Base-by-base conservation (phyloP, 2,888 invertebrate genomes). In the Chalcosyrphus nemorum region DNA sequence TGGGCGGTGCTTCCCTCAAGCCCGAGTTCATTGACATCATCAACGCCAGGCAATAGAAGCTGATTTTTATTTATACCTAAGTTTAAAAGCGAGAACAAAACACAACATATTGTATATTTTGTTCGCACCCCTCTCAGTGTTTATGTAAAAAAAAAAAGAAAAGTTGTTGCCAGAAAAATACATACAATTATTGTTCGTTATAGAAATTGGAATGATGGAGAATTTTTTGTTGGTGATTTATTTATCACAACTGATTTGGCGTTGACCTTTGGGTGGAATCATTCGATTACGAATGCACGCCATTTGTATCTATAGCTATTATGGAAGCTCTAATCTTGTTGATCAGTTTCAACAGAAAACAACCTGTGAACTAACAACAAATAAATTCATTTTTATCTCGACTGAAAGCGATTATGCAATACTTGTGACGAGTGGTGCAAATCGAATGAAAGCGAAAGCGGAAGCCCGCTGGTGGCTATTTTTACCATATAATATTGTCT, bases 1-100 rank as follows among this genome's bases (percentile, higher is more conserved):
- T 99, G 4, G 99, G 99, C 15, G 99, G 99, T 17, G 99, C 99
- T 47, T 98, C 99, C 13, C 93, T 99, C 63, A 99, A 99, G 91
- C 98, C 98, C 0, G 99, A 99, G 90, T 99, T 99, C 91, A 94
- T 98, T 70, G 94, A 97, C 88, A 99, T 99, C 89, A 94, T 99
- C 87, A 99, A 99, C 90, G 97, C 97, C 45, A 94, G 92, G 81
- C 92, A 93, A 88, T 93, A 91, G n/a, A n/a, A n/a, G n/a, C n/a
- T n/a, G n/a, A n/a, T n/a, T n/a, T n/a, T n/a, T n/a, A n/a, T n/a
- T n/a, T n/a, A n/a, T n/a, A n/a, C n/a, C n/a, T n/a, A n/a, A n/a
- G n/a, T n/a, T n/a, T n/a, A n/a, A 66, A 57, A 66, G n/a, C 41
- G 32, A 52, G 15, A 11, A 3, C 38, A 3, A 41, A 43, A 35